Evolutionary conservation across 1,140 invertebrate species (phyloP).

Genomic region (Polypedilum pembai): DNA sequence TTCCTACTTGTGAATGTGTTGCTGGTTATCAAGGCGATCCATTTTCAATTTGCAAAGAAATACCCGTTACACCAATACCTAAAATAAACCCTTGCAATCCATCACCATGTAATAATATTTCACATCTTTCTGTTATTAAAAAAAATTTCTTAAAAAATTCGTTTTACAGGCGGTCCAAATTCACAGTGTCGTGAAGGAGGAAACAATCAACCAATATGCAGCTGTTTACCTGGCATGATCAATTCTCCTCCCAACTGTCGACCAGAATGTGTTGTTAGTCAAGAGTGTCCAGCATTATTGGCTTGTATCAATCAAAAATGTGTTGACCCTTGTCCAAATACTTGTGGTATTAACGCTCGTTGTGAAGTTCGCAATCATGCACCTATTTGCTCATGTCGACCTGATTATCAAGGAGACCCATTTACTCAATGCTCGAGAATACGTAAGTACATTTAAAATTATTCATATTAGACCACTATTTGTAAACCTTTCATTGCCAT

Average conservation of each 20-base stretch:
- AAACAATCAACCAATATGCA: constrained; percentile 53
- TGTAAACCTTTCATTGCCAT: not conserved
- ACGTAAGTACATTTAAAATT: not conserved
- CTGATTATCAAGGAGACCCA: constrained; percentile 69
- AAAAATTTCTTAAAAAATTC: too few species aligned
- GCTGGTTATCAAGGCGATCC: constrained; percentile 60
- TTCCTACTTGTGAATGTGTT: constrained; percentile 61
- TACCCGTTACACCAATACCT: constrained; percentile 40
- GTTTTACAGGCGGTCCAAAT: too few species aligned
- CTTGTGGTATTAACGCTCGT: constrained; percentile 60
- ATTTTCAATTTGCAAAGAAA: constrained; percentile 44
- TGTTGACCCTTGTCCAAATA: constrained; percentile 59
- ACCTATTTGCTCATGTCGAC: constrained; percentile 59
- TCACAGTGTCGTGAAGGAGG: constrained; percentile 45
- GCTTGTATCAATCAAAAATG: constrained; percentile 60
- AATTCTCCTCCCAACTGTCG: constrained; percentile 67
- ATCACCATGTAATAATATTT: constrained; percentile 54
- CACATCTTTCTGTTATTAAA: too few species aligned
- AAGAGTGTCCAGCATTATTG: constrained; percentile 55
- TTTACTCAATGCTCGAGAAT: constrained; percentile 53
- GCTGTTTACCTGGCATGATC: constrained; percentile 60
- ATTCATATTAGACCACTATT: not conserved
- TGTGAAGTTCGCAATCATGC: constrained; percentile 62
- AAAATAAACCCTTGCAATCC: constrained; percentile 49
- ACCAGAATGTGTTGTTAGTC: constrained; percentile 60